Percentiles rank a stretch among this genome's conserved stretches.
Conservation (phyloP, 2,888 invertebrate species). For the Helobdella robusta region DNA sequence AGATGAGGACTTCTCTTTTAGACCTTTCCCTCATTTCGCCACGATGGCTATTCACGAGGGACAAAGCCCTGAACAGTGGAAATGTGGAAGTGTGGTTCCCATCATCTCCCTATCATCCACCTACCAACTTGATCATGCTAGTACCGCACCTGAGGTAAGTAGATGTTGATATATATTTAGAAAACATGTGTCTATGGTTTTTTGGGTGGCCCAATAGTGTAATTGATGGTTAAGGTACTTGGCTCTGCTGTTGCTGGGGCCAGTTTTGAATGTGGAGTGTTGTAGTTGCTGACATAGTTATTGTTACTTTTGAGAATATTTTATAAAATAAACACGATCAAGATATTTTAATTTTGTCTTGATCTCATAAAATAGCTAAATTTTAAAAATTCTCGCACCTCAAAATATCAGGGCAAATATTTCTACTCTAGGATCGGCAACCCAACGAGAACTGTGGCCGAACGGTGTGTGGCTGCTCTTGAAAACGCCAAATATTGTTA, state of each 20-base stretch:
- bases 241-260: too few relatives aligned
- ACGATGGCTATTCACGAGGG: conserved; percentile 85
- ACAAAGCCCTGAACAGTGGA: conserved; percentile 84
- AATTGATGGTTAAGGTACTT: too few relatives aligned
- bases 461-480: conserved; percentile 76
- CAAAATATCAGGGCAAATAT: conserved; percentile 53
- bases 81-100: conserved; percentile 71
- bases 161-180: too few relatives aligned
- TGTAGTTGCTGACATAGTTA: too few relatives aligned
- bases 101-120: conserved; percentile 84
- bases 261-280: too few relatives aligned
- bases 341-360: too few relatives aligned
- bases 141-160: too few relatives aligned
- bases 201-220: too few relatives aligned
- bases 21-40: conserved; percentile 54
- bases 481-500: conserved; percentile 75
- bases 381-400: not conserved
- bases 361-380: too few relatives aligned
- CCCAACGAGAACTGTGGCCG: conserved; percentile 78
- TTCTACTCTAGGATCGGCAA: conserved; percentile 90
- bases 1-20: conserved; percentile 9
- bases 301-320: too few relatives aligned
- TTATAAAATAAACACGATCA: too few relatives aligned
- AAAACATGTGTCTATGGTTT: too few relatives aligned
- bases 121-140: conserved; percentile 77